Conservation (phyloP, 2,113 vertebrate species). For the Seriola quinqueradiata region DNA sequence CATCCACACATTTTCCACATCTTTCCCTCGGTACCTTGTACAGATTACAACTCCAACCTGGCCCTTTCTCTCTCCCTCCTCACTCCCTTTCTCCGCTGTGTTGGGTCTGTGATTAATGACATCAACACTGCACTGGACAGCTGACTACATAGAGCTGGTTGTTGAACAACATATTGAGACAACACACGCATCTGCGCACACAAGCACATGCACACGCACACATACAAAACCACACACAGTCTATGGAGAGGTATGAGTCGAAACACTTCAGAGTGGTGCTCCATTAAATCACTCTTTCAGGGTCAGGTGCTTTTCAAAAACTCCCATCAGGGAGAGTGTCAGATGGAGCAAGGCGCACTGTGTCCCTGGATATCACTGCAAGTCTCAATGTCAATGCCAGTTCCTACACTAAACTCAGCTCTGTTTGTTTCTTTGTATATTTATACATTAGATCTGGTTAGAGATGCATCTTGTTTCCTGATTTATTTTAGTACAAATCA, state of each 20-base stretch:
- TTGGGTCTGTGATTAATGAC: conserved; percentile 81
- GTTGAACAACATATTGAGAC: conserved; percentile 77
- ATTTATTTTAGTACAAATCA: no score
- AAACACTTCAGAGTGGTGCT: conserved; percentile 50
- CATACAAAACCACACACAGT: conserved; percentile 41
- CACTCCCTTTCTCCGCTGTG: conserved; percentile 53
- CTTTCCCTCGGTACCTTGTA: conserved; percentile 48
- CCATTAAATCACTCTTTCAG: conserved; percentile 66
- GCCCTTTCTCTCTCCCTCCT: conserved; percentile 28
- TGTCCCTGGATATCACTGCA: conserved; percentile 8
- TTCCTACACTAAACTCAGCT: not conserved
- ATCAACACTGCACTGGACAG: conserved; percentile 72
- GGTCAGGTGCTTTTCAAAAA: conserved; percentile 55
- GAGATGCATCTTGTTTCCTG: no score
- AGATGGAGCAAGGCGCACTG: not conserved
- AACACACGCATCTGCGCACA: conserved; percentile 26
- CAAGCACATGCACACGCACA: not conserved
- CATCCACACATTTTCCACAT: conserved; percentile 32
- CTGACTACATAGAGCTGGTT: conserved; percentile 77
- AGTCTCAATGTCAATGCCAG: conserved; percentile 14
- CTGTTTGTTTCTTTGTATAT: not conserved
- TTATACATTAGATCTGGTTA: no score
- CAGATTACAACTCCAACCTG: conserved; percentile 65
- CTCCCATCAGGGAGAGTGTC: conserved; percentile 22
- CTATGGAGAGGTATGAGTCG: conserved; percentile 50